Evolutionary conservation across 2,113 vertebrate genomes (phyloP).

Genomic region (Pionites leucogaster): DNA sequence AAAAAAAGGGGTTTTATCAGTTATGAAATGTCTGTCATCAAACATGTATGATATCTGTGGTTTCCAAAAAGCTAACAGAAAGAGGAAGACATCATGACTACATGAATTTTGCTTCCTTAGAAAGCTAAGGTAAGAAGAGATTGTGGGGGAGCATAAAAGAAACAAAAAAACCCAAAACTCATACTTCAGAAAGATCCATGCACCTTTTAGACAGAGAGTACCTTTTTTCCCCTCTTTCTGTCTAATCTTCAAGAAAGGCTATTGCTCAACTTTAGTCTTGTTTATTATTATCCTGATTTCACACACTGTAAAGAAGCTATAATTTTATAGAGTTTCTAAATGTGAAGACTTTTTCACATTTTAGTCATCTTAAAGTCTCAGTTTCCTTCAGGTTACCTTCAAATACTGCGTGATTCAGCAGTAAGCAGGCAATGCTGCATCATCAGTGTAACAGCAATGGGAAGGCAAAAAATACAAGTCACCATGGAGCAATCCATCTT

Average conservation of each 20-base stretch:
- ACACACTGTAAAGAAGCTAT: background rate
- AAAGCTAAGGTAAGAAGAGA: background rate
- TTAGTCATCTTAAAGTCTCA: background rate
- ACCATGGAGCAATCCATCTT: background rate
- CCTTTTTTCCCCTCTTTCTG: background rate
- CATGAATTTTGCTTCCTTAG: background rate
- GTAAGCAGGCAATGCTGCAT: background rate
- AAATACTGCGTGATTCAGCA: background rate
- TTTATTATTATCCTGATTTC: background rate
- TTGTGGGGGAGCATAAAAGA: rapidly evolving
- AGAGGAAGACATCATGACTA: background rate
- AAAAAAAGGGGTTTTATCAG: background rate
- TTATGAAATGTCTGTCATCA: background rate
- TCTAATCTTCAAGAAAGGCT: background rate
- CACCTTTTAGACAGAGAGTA: background rate
- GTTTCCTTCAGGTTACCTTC: background rate
- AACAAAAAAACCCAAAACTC: background rate
- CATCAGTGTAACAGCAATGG: background rate
- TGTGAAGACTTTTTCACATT: background rate
- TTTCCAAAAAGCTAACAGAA: background rate
- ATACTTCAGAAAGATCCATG: background rate
- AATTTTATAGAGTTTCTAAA: background rate
- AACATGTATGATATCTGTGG: background rate
- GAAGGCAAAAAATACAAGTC: background rate
- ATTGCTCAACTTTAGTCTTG: background rate